A percentile compares a stretch with the other conserved stretches of the same genome.
Conservation (phyloP, 2,888 invertebrate genomes). For the Maniola hyperantus region DNA sequence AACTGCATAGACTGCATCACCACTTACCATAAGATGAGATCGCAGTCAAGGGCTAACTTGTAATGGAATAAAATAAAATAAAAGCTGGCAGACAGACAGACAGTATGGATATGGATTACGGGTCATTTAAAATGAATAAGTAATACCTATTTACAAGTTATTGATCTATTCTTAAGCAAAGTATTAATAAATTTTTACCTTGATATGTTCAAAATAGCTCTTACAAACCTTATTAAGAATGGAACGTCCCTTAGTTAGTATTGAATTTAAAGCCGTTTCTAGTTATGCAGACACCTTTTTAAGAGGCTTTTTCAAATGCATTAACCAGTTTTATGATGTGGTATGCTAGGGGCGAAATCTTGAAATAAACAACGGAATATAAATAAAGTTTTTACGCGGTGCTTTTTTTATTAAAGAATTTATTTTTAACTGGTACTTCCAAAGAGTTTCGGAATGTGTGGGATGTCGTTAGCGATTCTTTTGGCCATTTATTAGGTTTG, state of each 20-base stretch:
- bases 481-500: constrained; percentile 19
- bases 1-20: too few species aligned
- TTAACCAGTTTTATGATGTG: constrained; percentile 30
- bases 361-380: constrained; percentile 27
- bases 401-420: constrained; percentile 15
- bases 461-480: constrained; percentile 20
- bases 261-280: constrained; percentile 27
- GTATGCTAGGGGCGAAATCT: constrained; percentile 22
- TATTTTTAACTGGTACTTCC: constrained; percentile 21
- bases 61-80: too few species aligned
- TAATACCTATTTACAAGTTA: background rate
- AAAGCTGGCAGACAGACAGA: too few species aligned
- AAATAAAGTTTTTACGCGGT: constrained; percentile 24
- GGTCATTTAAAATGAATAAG: too few species aligned
- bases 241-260: constrained; percentile 23
- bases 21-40: too few species aligned
- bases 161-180: background rate
- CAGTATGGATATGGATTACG: too few species aligned
- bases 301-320: constrained; percentile 29
- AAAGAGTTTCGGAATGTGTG: constrained; percentile 16
- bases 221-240: constrained; percentile 23
- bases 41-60: too few species aligned
- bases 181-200: constrained; percentile 2
- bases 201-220: constrained; percentile 1
- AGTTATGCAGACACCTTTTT: constrained; percentile 28